A percentile compares a stretch with the other conserved stretches of the same genome.
These are phyloP conservation scores for Sinohyriopsis cumingii DNA, from an alignment of 2,888 invertebrate species.

Conservation along the genomic window DNA sequence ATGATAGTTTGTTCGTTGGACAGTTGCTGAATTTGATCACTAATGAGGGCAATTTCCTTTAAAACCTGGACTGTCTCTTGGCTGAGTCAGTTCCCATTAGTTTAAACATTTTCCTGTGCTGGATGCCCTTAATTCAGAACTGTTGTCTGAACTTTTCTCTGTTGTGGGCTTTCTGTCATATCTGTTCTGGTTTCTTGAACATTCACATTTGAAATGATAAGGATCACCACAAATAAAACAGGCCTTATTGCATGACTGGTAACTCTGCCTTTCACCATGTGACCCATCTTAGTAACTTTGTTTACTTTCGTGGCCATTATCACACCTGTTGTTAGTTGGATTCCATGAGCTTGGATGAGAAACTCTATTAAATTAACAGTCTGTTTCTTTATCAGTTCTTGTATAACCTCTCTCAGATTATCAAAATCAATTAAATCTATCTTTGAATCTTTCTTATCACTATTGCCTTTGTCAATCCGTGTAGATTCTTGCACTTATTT, in stretches of 20 bases:
- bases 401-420: conserved; percentile 7
- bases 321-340: too few species aligned
- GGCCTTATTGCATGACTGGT: background rate
- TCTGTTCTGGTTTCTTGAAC: conserved; percentile 5
- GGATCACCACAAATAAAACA: conserved; percentile 17
- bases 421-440: conserved; percentile 3
- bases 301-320: background rate
- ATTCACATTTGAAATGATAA: conserved; percentile 12
- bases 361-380: background rate
- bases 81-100: conserved; percentile 17
- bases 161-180: background rate
- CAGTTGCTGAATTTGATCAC: too few species aligned
- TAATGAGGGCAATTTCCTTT: conserved; percentile 5
- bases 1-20: background rate
- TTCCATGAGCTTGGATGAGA: too few species aligned
- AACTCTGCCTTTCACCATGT: background rate
- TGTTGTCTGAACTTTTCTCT: background rate
- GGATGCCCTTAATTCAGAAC: background rate
- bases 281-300: background rate
- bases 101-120: conserved; percentile 15
- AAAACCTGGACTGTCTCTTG: conserved; percentile 10
- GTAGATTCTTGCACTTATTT: conserved; percentile 1
- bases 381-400: conserved; percentile 3
- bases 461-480: too few species aligned
- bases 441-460: background rate